Conservation (phyloP, 2,797 vertebrate genomes). For the Margarornis squamiger region DNA sequence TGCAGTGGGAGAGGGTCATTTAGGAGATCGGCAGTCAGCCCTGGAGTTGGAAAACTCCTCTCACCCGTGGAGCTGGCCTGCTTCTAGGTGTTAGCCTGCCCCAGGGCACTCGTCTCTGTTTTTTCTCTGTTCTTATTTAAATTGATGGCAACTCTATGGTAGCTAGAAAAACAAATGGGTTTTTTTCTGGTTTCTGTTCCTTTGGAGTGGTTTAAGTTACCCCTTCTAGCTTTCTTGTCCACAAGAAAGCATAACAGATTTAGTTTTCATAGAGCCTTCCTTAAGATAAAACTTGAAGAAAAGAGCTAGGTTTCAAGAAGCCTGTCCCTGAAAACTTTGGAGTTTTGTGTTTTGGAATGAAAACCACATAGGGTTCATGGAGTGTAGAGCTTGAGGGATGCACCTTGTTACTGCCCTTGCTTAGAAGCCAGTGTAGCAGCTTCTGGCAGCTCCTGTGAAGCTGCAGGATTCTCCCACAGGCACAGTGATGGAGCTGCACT, state of each 20-base stretch:
- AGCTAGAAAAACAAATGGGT: background rate
- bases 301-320: background rate
- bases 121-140: background rate
- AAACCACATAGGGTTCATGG: background rate
- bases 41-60: background rate
- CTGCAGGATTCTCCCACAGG: fast-evolving
- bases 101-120: background rate
- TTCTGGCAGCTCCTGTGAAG: background rate
- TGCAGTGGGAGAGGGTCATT: background rate
- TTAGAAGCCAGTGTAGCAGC: background rate
- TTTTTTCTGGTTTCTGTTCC: background rate
- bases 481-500: fast-evolving
- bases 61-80: background rate
- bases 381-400: background rate
- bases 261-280: background rate
- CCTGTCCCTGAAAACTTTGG: background rate
- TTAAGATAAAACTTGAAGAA: background rate
- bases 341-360: background rate
- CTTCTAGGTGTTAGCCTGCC: background rate
- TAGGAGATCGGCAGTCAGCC: background rate
- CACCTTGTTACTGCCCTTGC: background rate
- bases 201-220: background rate
- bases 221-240: background rate
- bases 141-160: background rate
- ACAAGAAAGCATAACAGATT: background rate